Conservation (phyloP, 1,140 invertebrate species). For the Ooceraea biroi region DNA sequence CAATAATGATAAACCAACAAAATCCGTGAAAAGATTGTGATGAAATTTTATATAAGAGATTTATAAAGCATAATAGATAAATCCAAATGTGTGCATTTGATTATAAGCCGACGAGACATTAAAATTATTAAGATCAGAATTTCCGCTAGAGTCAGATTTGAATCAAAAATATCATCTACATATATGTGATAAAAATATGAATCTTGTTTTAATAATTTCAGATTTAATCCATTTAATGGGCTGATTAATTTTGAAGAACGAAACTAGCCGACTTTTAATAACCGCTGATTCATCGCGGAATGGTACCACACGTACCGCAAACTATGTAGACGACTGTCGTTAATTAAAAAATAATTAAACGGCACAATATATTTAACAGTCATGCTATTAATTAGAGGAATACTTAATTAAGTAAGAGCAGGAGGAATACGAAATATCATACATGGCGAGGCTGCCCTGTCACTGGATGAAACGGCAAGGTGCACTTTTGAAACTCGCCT, state of each 20-base stretch:
- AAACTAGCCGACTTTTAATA: constrained; percentile 7
- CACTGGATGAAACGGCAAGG: too few species aligned
- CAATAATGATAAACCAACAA: neutral
- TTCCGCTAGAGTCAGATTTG: neutral
- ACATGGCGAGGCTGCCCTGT: too few species aligned
- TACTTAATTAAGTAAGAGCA: constrained; percentile 60
- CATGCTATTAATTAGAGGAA: constrained; percentile 74
- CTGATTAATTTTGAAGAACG: neutral
- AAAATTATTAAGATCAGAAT: neutral
- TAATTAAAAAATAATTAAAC: constrained; percentile 77
- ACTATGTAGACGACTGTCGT: neutral
- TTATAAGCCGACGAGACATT: neutral
- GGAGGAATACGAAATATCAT: neutral
- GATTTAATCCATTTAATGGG: neutral
- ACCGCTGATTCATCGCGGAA: neutral
- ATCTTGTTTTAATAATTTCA: neutral
- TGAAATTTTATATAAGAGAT: neutral
- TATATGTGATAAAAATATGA: neutral
- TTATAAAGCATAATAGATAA: neutral
- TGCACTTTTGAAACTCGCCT: constrained; percentile 41
- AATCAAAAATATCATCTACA: neutral
- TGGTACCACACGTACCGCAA: neutral
- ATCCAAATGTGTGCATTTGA: neutral
- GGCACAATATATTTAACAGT: constrained; percentile 59
- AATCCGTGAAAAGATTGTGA: neutral